Evolutionary conservation across 2,797 vertebrate genomes (phyloP).

Genomic region (Semaprochilodus insignis): DNA sequence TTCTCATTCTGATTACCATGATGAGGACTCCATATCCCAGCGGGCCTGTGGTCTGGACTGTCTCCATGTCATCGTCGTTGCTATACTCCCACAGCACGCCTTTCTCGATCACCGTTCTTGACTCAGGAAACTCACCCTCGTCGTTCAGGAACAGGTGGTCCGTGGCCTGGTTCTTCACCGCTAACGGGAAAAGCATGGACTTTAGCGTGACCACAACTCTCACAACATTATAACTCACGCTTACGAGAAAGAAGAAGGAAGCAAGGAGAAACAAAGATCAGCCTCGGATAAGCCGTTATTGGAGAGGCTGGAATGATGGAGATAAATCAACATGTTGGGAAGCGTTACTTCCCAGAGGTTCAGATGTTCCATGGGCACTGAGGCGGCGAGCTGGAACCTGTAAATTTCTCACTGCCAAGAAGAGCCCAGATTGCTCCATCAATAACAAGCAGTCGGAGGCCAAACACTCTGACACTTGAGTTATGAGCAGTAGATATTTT

Average conservation of each 20-base stretch:
- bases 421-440: constrained; percentile 47
- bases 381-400: constrained; percentile 38
- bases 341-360: constrained; percentile 24
- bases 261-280: constrained; percentile 18
- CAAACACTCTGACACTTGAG: constrained; percentile 23
- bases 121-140: constrained; percentile 84
- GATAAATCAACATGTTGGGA: constrained; percentile 46
- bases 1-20: constrained; percentile 50
- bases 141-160: constrained; percentile 89
- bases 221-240: background rate
- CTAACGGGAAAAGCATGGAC: constrained; percentile 68
- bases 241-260: background rate
- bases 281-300: constrained; percentile 41
- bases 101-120: constrained; percentile 88
- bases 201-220: constrained; percentile 1
- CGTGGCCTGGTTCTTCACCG: constrained; percentile 89
- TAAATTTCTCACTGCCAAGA: constrained; percentile 44
- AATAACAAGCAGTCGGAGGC: constrained; percentile 51
- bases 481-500: constrained; percentile 29
- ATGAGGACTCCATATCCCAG: constrained; percentile 71
- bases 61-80: constrained; percentile 86
- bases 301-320: constrained; percentile 17
- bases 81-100: constrained; percentile 93
- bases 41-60: constrained; percentile 88
- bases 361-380: constrained; percentile 38